Evolutionary conservation across 2,888 invertebrate genomes (phyloP).

Genomic region (Muschampia plurimacula): DNA sequence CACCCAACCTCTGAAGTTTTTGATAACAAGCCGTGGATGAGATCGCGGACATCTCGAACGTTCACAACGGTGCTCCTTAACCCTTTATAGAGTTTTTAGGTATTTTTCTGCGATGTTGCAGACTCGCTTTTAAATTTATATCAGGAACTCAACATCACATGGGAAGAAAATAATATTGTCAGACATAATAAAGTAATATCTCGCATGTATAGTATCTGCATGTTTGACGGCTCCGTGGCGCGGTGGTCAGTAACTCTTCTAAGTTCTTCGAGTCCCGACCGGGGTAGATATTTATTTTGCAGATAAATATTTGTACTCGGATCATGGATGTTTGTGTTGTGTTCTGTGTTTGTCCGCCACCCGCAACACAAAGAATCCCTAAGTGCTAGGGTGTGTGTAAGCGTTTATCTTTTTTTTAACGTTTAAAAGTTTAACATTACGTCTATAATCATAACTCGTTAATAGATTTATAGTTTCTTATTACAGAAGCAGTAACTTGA

Average conservation of each 20-base stretch:
- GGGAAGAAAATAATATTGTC: not conserved
- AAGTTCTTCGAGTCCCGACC: no score
- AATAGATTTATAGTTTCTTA: constrained; percentile 19
- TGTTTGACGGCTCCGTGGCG: no score
- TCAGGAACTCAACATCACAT: not conserved
- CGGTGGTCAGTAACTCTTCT: no score
- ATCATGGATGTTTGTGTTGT: no score
- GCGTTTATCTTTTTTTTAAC: not conserved
- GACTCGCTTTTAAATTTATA: not conserved
- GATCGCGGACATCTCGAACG: no score
- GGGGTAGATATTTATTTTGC: no score
- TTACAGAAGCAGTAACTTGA: constrained; percentile 26
- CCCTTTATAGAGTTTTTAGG: not conserved
- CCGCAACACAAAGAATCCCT: no score
- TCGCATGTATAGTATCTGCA: not conserved
- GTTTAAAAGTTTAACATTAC: not conserved
- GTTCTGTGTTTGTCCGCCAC: no score
- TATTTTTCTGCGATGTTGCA: not conserved
- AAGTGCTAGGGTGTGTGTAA: no score
- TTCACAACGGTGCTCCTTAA: not conserved
- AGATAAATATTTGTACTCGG: no score
- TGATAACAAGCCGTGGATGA: not conserved
- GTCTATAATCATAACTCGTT: constrained; percentile 5
- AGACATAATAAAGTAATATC: not conserved
- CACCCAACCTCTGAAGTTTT: not conserved